Evolutionary conservation across 2,113 vertebrate species (phyloP), one percentile per base, ranked within the genome.

Genomic region (Pimephales promelas): DNA sequence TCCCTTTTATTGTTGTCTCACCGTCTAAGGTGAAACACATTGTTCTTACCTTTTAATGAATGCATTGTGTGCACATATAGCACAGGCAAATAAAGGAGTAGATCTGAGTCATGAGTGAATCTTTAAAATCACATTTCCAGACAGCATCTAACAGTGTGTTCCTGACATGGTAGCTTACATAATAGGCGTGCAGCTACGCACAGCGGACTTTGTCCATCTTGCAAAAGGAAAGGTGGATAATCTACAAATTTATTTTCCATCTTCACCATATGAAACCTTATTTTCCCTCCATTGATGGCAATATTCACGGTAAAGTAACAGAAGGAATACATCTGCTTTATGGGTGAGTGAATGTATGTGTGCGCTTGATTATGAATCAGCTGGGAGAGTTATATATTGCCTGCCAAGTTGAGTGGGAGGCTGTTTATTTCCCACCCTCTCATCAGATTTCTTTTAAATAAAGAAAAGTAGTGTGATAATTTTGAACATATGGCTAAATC

Each of bases 11-110:
- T 73, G n/a, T 64, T 20, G 49, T n/a, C 22, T 7, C 34, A 70
- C 70, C 8, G 11, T 84, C 22, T 61, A 84, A 87, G 86, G 61
- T 79, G 26, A 88, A 81, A 86, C 57, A 20, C 22, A 5, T 47
- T 74, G 56, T 83, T 89, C 83, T 56, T 52, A 52, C 79, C 61
- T 85, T 70, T 77, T 79, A 82, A 86, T 89, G 84, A 81, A 83
- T 57, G 71, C 31, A 71, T 82, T 22, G 10, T n/a, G 57, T 40
- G 45, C 18, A 20, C 73, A 72, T 74, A 70, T 49, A 70, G 34
- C 66, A 24, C 9, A 73, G 22, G 49, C 5, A n/a, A 16, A 52
- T 52, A 79, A 22, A 74, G 49, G 22, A 71, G 34, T 49, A 28
- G 49, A 64, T 22, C 14, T 49, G 77, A 84, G 72, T 88, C 64